These are phyloP conservation scores for Elanus axillaris DNA, from an alignment of 2,113 vertebrate genomes.

Conservation along the genomic window DNA sequence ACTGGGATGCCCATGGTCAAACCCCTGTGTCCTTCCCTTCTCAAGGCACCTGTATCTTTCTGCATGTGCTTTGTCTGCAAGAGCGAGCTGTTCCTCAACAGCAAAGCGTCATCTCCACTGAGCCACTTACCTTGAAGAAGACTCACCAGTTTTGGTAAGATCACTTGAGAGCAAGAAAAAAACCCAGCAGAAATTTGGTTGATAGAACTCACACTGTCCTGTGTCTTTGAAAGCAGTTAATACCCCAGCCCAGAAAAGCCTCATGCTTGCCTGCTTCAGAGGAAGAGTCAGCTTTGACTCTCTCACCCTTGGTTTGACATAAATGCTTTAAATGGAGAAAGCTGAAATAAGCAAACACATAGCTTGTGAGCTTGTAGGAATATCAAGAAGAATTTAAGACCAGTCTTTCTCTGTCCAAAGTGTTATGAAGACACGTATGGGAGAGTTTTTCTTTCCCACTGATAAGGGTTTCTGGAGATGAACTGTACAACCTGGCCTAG, in stretches of 20 bases:
- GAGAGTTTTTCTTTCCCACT: neutral
- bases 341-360: neutral
- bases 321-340: neutral
- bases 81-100: neutral
- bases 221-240: neutral
- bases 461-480: neutral
- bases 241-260: neutral
- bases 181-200: neutral
- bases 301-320: neutral
- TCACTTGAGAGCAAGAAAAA: neutral
- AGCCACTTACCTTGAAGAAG: neutral
- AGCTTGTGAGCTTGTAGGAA: neutral
- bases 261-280: neutral
- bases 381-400: neutral
- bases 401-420: neutral
- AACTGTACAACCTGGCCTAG: neutral
- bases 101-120: neutral
- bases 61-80: rapidly evolving
- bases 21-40: neutral
- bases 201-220: neutral
- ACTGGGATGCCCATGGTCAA: neutral
- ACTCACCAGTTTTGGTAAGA: neutral
- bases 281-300: neutral
- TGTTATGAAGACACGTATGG: neutral
- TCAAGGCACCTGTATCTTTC: neutral